Conservation (phyloP, 2,113 vertebrate genomes). For the Scolopax mira region DNA sequence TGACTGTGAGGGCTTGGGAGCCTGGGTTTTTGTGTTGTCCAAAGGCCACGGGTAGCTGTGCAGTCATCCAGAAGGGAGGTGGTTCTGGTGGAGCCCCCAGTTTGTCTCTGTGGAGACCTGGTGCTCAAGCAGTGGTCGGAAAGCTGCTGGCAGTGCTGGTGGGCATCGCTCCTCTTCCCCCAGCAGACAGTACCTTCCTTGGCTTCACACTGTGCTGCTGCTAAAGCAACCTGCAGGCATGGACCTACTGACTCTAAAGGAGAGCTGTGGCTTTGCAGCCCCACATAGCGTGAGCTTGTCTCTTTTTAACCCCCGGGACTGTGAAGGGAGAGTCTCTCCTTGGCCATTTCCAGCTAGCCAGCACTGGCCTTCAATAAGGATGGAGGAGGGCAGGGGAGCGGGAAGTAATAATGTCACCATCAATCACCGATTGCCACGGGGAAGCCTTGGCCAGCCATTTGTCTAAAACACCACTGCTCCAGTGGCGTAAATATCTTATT, state of each 20-base stretch:
- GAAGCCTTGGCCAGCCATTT: neutral
- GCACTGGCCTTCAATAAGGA: neutral
- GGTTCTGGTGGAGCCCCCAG: neutral
- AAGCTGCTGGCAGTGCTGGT: neutral
- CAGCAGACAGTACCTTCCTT: neutral
- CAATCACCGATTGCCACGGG: neutral
- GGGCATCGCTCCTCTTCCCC: accelerated
- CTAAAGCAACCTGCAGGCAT: neutral
- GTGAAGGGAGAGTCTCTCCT: neutral
- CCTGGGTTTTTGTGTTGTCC: neutral
- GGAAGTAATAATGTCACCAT: neutral
- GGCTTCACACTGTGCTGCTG: neutral
- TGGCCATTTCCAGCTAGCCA: neutral
- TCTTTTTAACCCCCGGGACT: neutral
- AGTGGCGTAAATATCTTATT: neutral
- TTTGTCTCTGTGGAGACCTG: neutral
- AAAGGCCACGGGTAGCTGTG: neutral
- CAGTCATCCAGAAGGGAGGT: neutral
- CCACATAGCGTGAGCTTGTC: accelerated
- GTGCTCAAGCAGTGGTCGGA: neutral
- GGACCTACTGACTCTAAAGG: neutral
- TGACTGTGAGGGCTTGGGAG: neutral
- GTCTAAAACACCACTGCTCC: accelerated
- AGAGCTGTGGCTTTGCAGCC: neutral
- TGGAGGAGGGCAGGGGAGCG: neutral